Evolutionary conservation across 1,140 invertebrate species (phyloP).

Genomic region (Palaemon carinicauda): DNA sequence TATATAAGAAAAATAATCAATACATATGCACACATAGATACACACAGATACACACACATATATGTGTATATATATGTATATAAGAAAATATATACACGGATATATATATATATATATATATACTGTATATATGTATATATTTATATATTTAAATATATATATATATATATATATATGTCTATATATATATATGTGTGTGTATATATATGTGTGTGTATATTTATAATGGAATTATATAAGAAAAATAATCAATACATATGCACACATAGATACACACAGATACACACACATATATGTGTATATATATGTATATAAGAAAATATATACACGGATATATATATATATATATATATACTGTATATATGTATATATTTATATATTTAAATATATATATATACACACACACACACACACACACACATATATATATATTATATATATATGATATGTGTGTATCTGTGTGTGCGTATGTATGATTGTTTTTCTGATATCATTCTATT

Average conservation of each 20-base stretch:
- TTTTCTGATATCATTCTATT: too few relatives aligned
- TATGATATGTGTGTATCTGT: neutral
- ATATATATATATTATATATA: neutral
- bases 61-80: neutral
- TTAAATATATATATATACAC: neutral
- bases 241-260: neutral
- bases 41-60: neutral
- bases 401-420: neutral
- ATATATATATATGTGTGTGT: neutral
- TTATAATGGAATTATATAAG: too few relatives aligned
- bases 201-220: neutral
- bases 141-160: neutral
- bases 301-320: neutral
- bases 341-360: neutral
- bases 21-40: neutral
- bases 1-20: too few relatives aligned
- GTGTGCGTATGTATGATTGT: neutral
- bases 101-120: neutral
- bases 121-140: neutral
- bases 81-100: neutral
- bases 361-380: neutral
- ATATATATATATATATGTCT: neutral
- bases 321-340: neutral
- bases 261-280: too few relatives aligned
- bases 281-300: neutral